Base-by-base conservation (phyloP, 2,113 vertebrate species). In the Ophthalmotilapia sp. region DNA sequence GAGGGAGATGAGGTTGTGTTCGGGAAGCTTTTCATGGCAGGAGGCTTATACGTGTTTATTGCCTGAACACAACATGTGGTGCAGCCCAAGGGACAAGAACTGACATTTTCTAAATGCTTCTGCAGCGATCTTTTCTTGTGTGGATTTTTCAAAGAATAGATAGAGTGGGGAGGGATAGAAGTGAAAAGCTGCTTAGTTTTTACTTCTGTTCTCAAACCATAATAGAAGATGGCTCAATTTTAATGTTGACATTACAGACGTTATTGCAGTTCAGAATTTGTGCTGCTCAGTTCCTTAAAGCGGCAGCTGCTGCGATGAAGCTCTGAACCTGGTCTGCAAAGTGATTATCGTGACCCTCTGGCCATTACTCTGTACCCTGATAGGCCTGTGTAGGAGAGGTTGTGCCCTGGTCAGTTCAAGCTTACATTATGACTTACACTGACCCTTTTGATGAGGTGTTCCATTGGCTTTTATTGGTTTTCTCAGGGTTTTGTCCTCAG, bases 41-140 rank as follows among this genome's bases (percentile, higher is more conserved):
- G 86, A 92, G 84, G 90, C 87, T 83, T 75, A 55, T 47, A 86
- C 14, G 42, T 88, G 86, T 95, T 94, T 91, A 88, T 90, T 81
- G 87, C 83, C 87, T 65, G 36, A 62, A 75, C 83, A 81, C 73
- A 91, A 85, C 85, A 84, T 85, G 91, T 83, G 60, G 42, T 45
- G 40, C 80, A 87, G 85, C 92, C 88, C 90, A 40, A 75, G 81
- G 95, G 91, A 81, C 91, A 26, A 79, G 73, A 86, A 83, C 82
- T 94, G 95, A 94, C 94, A 94, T 97, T 96, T 96, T 94, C 89
- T 91, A 94, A 95, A 96, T 94, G 93, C 91, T 91, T 94, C 85
- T 81, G 81, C 83, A 17, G 88, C 26, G 55, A 88, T 80, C 53
- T 89, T 62, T 86, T 86, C 75, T 82, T 65, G 62, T 92, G 86